Conservation (phyloP, 2,888 invertebrate genomes). For the Zhuqinia jingwanae region DNA sequence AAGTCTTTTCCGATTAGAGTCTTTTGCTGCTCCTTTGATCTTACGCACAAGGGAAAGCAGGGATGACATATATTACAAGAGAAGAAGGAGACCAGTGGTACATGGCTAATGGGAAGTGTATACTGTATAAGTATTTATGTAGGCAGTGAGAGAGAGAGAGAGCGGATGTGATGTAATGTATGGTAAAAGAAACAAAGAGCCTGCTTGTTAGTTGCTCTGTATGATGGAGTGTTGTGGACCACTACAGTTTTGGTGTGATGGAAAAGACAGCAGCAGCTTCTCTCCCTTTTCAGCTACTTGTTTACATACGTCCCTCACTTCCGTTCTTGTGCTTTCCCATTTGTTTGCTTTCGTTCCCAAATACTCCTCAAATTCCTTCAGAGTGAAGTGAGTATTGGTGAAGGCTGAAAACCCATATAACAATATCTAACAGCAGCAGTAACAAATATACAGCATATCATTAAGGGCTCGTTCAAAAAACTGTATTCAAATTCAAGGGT, state of each 20-base stretch:
- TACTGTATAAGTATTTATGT: too few relatives aligned
- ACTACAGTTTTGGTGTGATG: conserved; percentile 42
- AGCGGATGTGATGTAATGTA: neutral
- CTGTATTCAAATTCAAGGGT: too few relatives aligned
- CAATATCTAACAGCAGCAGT: too few relatives aligned
- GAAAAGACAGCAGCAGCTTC: conserved; percentile 55
- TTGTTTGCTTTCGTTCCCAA: conserved; percentile 33
- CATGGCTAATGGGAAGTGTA: too few relatives aligned
- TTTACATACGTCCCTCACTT: conserved; percentile 63
- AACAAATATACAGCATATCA: neutral
- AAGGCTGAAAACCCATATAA: neutral
- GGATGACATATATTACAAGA: neutral
- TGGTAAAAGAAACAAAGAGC: conserved; percentile 20
- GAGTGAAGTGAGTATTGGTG: neutral
- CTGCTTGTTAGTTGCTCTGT: neutral
- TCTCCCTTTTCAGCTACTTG: conserved; percentile 45
- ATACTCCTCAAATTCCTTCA: neutral
- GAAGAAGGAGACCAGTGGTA: too few relatives aligned
- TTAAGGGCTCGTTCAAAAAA: too few relatives aligned
- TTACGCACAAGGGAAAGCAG: neutral
- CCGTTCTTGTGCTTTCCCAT: conserved; percentile 36
- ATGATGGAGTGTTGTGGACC: neutral
- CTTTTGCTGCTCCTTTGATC: conserved; percentile 47
- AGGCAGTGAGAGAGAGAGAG: conserved; percentile 2
- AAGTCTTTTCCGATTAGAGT: conserved; percentile 60